Evolutionary conservation across 2,113 vertebrate genomes (phyloP).

Genomic region (Pteruthius melanotis): DNA sequence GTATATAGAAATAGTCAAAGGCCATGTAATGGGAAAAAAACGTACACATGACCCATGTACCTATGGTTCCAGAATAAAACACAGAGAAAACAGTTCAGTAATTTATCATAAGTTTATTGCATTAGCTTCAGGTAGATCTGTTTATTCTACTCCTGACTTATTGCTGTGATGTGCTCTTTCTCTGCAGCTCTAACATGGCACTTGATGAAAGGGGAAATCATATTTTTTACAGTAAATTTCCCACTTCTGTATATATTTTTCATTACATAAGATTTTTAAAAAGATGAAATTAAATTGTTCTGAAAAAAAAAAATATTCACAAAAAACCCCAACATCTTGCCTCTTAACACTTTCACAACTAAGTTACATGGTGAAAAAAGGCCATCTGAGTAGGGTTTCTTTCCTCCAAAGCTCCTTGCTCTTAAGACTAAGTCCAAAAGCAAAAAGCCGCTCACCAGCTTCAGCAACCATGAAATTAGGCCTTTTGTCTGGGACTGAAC

Average conservation of each 20-base stretch:
- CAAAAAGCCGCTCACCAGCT: background rate
- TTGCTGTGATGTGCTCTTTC: background rate
- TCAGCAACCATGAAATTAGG: background rate
- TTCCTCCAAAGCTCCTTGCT: background rate
- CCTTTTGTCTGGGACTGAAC: background rate
- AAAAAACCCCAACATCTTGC: fast-evolving
- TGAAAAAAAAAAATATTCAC: too few species aligned
- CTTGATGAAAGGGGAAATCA: background rate
- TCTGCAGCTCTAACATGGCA: background rate
- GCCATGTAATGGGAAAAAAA: background rate
- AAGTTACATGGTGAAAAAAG: background rate
- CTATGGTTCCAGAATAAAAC: background rate
- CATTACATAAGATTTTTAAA: background rate
- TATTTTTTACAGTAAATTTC: background rate
- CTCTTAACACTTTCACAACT: background rate
- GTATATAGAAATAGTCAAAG: background rate
- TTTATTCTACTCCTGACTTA: background rate
- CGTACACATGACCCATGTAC: background rate
- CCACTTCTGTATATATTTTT: background rate
- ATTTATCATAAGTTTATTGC: background rate
- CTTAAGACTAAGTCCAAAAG: background rate
- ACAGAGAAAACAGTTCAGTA: background rate
- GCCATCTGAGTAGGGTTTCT: background rate
- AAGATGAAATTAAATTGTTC: fast-evolving
- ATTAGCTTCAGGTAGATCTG: background rate